These are phyloP conservation scores for Phorcus lineatus DNA, from an alignment of 2,888 invertebrate species.

Conservation along the genomic window DNA sequence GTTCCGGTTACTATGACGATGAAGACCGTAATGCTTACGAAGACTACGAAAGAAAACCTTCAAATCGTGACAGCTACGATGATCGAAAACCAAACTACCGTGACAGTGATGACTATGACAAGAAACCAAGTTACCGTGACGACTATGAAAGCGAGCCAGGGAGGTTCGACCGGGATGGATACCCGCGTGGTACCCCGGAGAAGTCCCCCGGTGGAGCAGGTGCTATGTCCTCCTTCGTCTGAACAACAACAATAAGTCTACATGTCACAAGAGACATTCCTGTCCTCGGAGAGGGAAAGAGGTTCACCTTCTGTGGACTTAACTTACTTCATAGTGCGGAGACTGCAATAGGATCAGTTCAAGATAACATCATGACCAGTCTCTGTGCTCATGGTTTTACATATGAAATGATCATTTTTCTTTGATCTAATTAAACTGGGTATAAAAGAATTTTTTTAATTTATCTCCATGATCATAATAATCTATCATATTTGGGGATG, in stretches of 20 bases:
- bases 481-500: too few species aligned
- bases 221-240: neutral
- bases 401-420: too few species aligned
- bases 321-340: too few species aligned
- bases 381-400: too few species aligned
- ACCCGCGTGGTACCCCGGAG: constrained; percentile 37
- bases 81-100: neutral
- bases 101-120: constrained; percentile 30
- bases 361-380: too few species aligned
- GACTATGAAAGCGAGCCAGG: constrained; percentile 49
- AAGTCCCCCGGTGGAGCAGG: neutral
- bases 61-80: constrained; percentile 35
- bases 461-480: too few species aligned
- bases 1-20: neutral
- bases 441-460: too few species aligned
- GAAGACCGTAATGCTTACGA: constrained; percentile 26
- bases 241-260: neutral
- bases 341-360: too few species aligned
- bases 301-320: too few species aligned
- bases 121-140: constrained; percentile 11
- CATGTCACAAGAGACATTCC: too few species aligned
- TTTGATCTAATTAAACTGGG: too few species aligned
- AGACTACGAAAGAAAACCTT: constrained; percentile 34
- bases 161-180: constrained; percentile 59
- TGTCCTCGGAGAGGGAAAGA: too few species aligned